Base-by-base conservation (phyloP, 2,797 vertebrate species). In the Okamejei kenojei region DNA sequence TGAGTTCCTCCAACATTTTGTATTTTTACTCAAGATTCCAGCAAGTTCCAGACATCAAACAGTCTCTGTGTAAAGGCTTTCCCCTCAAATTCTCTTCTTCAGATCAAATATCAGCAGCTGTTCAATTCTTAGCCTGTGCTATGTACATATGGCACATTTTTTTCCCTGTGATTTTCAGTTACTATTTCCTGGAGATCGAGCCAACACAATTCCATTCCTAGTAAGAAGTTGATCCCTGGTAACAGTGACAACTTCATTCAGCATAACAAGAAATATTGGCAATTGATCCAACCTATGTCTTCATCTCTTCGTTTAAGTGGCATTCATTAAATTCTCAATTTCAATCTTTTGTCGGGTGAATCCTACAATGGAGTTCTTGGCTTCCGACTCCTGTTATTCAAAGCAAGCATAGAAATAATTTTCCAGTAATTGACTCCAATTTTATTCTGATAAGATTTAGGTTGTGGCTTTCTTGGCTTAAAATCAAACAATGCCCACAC, bases 31-130 rank as follows among this genome's bases (percentile, higher is more conserved):
- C 45, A 45, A 45, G 45, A 45, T 45, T 45, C 45, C 45, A 45
- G 45, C 45, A 21, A 73, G 2, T 73, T 73, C 71, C 21, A 73
- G 17, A 21, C 26, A 73, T 73, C 71, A 73, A 73, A 73, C 71
- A 73, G 19, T 73, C 65, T 15, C 71, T 73, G 21, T 73, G 19
- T 73, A 73, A 73, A 73, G 23, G 71, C 71, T 73, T 73, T 73
- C 71, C 71, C 71, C 71, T 73, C 71, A 21, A 73, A 73, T 73
- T 71, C 71, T 92, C 71, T 76, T 92, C 90, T 54, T 92, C 71
- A 54, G 68, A 74, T 91, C 90, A 91, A 74, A 26, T 76, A 45
- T 76, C 71, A 54, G 35, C 90, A 92, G 90, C 90, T 92, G 90
- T 92, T 92, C 10, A 2, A 76, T 76, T 23, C 90, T 92, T 92